Percentiles rank a stretch among this genome's conserved stretches.
phyloP scores from a whole-genome alignment of 2,113 vertebrate species.

The Xiphophorus hellerii region DNA sequence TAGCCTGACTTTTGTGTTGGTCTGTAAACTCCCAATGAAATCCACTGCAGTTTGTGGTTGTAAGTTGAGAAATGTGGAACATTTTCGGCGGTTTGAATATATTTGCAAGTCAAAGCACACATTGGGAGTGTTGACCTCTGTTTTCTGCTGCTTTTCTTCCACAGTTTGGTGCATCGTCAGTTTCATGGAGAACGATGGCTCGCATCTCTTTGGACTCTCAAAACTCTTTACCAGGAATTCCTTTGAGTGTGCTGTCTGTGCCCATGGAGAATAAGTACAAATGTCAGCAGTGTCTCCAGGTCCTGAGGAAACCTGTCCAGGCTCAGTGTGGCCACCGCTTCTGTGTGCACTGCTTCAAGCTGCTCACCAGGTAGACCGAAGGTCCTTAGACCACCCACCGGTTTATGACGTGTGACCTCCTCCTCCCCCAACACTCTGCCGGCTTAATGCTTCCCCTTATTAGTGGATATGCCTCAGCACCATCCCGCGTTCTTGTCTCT shows the following conservation, averaged over 20 bases:
- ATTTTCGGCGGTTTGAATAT: background rate
- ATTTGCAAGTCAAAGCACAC: background rate
- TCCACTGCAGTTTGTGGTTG: background rate
- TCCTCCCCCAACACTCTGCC: conserved; percentile 11
- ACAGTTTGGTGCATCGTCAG: conserved; percentile 49
- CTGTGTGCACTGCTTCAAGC: conserved; percentile 87
- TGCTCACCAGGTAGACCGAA: conserved; percentile 86
- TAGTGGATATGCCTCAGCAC: conserved; percentile 49
- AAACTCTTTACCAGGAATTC: conserved; percentile 86
- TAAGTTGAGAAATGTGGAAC: background rate
- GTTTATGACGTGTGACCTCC: conserved; percentile 36
- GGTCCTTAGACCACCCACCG: conserved; percentile 27
- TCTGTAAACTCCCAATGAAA: background rate
- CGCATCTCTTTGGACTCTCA: conserved; percentile 79
- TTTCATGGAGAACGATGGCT: conserved; percentile 75
- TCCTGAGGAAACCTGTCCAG: conserved; percentile 90
- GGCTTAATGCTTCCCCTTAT: conserved; percentile 25
- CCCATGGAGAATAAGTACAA: conserved; percentile 92
- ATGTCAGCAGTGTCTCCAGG: conserved; percentile 88
- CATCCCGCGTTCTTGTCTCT: conserved; percentile 33
- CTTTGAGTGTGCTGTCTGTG: conserved; percentile 87
- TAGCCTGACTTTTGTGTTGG: background rate
- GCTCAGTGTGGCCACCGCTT: conserved; percentile 94
- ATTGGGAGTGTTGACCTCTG: background rate
- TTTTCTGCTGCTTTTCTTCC: conserved; percentile 14